Conservation (phyloP, 2,113 vertebrate genomes). For the Cavia aperea region DNA sequence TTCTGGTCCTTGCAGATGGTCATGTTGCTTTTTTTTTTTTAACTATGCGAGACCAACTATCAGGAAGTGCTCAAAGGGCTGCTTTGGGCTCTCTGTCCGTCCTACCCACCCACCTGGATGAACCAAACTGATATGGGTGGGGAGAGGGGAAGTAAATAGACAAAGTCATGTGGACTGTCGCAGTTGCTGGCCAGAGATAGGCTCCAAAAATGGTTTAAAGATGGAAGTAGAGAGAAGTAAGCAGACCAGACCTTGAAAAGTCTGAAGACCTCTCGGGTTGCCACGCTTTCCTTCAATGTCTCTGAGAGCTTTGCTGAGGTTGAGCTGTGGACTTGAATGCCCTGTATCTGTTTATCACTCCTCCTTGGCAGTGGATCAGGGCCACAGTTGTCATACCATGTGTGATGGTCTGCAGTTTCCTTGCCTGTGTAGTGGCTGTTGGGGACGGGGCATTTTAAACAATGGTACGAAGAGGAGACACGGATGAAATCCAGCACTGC, state of each 20-base stretch:
- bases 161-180: neutral
- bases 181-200: neutral
- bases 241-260: neutral
- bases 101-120: neutral
- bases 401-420: neutral
- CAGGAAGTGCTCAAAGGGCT: neutral
- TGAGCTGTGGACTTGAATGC: neutral
- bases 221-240: neutral
- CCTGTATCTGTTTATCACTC: neutral
- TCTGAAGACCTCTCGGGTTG: neutral
- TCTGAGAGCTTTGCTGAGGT: neutral
- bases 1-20: conserved; percentile 48
- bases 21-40: conserved; percentile 54
- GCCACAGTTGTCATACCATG: conserved; percentile 31
- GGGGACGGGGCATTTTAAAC: conserved; percentile 11
- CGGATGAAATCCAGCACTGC: neutral
- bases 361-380: neutral
- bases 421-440: neutral
- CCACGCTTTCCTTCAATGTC: neutral
- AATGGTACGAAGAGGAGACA: neutral
- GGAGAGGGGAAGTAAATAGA: neutral
- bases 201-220: neutral
- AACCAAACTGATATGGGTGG: neutral
- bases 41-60: neutral
- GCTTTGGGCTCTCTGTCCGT: neutral